Conservation (phyloP, 1,140 invertebrate species). For the Oryzaephilus surinamensis region DNA sequence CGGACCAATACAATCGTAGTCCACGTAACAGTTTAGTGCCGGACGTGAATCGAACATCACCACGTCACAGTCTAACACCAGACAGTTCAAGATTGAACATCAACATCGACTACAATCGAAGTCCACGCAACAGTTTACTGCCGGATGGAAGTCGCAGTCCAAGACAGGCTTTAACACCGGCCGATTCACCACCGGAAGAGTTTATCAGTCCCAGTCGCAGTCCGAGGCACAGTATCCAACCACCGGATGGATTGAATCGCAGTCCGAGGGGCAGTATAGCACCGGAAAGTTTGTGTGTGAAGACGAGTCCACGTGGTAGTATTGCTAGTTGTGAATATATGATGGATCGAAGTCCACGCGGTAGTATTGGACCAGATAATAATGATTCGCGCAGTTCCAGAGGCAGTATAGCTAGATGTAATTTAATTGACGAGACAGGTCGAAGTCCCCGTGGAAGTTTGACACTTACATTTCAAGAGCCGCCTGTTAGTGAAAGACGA, state of each 20-base stretch:
- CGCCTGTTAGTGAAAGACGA: constrained; percentile 43
- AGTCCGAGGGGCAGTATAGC: constrained; percentile 52
- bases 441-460: constrained; percentile 46
- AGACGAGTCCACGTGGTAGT: constrained; percentile 50
- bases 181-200: constrained; percentile 34
- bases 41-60: constrained; percentile 42
- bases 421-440: constrained; percentile 39
- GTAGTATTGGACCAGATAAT: constrained; percentile 45
- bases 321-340: constrained; percentile 39
- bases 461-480: constrained; percentile 49
- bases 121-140: constrained; percentile 47
- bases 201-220: constrained; percentile 36
- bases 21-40: constrained; percentile 53
- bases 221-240: constrained; percentile 47
- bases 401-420: constrained; percentile 45
- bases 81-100: constrained; percentile 27
- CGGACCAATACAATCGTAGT: constrained; percentile 48
- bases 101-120: constrained; percentile 39
- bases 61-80: constrained; percentile 49
- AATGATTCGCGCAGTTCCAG: constrained; percentile 44
- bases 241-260: constrained; percentile 40
- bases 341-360: constrained; percentile 45
- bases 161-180: constrained; percentile 37
- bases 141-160: constrained; percentile 42
- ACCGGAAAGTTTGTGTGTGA: constrained; percentile 35